A percentile compares a stretch with the other conserved stretches of the same genome.
These are phyloP conservation scores for Ericerus pela DNA, from an alignment of 1,140 invertebrate species.

Conservation along the genomic window DNA sequence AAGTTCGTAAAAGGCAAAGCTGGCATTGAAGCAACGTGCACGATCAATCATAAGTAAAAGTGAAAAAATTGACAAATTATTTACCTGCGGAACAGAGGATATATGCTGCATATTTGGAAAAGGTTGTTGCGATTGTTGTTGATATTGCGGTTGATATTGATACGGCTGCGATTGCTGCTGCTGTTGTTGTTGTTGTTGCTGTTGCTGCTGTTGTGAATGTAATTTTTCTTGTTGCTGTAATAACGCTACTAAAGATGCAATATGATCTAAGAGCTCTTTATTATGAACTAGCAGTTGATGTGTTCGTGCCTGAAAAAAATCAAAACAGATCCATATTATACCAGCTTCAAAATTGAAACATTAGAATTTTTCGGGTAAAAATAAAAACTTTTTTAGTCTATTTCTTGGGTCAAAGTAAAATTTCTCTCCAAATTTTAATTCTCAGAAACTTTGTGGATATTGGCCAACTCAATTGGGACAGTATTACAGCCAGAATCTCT, in stretches of 20 bases:
- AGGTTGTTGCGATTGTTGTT: slow-evolving; percentile 27
- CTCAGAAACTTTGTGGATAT: too few relatives aligned
- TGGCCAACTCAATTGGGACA: too few relatives aligned
- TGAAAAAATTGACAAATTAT: not conserved
- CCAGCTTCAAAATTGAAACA: too few relatives aligned
- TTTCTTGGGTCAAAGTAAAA: too few relatives aligned
- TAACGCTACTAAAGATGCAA: slow-evolving; percentile 68
- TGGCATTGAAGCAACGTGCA: not conserved
- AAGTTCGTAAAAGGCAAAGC: not conserved
- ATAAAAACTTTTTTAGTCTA: too few relatives aligned
- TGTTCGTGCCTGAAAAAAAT: slow-evolving; percentile 56
- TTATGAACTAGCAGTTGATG: slow-evolving; percentile 89
- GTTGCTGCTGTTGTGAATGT: slow-evolving; percentile 14
- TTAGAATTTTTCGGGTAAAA: too few relatives aligned
- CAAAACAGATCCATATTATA: not conserved
- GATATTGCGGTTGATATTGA: slow-evolving; percentile 25
- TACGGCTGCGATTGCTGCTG: slow-evolving; percentile 31
- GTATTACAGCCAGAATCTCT: too few relatives aligned
- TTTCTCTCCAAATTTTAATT: too few relatives aligned
- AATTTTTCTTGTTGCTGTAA: slow-evolving; percentile 63
- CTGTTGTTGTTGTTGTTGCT: slow-evolving; percentile 26
- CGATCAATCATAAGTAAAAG: too few relatives aligned
- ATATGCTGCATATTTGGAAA: slow-evolving; percentile 18
- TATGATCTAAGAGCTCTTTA: slow-evolving; percentile 84
- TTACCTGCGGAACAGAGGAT: slow-evolving; percentile 28